These are phyloP conservation scores for Pseudoips prasinana DNA, from an alignment of 2,888 invertebrate genomes.

Conservation along the genomic window DNA sequence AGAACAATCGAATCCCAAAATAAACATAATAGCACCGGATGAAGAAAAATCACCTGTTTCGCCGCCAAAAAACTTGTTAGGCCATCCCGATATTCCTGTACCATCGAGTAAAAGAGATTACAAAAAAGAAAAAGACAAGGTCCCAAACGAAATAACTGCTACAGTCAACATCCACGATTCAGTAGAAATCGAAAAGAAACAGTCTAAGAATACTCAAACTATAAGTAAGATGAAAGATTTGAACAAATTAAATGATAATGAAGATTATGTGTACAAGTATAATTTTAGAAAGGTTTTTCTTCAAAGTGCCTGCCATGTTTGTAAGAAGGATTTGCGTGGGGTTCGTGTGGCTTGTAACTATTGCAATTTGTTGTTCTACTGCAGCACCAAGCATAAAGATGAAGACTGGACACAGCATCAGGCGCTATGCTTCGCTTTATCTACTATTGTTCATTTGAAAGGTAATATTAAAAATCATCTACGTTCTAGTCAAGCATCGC, in stretches of 20 bases:
- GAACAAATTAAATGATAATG: conserved; percentile 73
- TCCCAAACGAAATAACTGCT: conserved; percentile 61
- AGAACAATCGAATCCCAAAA: conserved; percentile 51
- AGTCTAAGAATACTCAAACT: conserved; percentile 60
- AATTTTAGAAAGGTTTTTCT: conserved; percentile 85
- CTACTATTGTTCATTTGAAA: conserved; percentile 79
- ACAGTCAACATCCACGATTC: conserved; percentile 72
- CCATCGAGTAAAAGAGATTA: conserved; percentile 77
- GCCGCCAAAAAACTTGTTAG: conserved; percentile 81
- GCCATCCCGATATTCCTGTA: conserved; percentile 77
- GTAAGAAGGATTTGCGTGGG: conserved; percentile 61
- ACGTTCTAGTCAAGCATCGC: no score
- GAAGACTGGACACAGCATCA: conserved; percentile 82
- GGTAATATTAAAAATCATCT: conserved; percentile 48
- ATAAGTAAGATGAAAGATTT: conserved; percentile 44
- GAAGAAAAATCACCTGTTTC: conserved; percentile 54
- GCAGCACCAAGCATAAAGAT: conserved; percentile 82
- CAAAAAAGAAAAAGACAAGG: conserved; percentile 77
- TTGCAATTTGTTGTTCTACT: conserved; percentile 85
- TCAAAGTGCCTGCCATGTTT: conserved; percentile 81
- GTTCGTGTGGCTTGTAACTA: conserved; percentile 60
- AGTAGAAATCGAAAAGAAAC: conserved; percentile 47
- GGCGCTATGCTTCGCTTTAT: conserved; percentile 82
- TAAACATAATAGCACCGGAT: conserved; percentile 55
- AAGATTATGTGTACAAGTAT: conserved; percentile 84